Evolutionary conservation across 2,888 invertebrate species (phyloP), one percentile per base, ranked within the genome.

Genomic region (Anthoptus insignis): DNA sequence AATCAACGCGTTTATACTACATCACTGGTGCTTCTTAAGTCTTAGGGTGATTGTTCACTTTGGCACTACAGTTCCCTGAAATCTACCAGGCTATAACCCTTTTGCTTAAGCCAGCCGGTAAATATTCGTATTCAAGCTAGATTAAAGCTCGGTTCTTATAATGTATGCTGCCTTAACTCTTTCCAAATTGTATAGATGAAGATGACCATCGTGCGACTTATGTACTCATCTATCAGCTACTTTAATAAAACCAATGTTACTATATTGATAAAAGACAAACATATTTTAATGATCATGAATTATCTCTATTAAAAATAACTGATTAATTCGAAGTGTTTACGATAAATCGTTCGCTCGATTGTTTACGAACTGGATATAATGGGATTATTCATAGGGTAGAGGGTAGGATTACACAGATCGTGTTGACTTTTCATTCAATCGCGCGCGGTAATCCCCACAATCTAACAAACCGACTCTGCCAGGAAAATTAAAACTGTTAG

Each of bases 381-480:
- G 59, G 65, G 59, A 65, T 63, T 68, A 65, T 58, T 49, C 49
- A 50, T 47, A 66, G 47, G 57, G 53, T 27, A 49, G 42, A 27
- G 29, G 21, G 21, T 50, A 11, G 47, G 64, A 42, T 54, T 45
- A 16, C 19, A 50, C 45, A 29, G 50, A 50, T 50, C 49, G 37
- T 37, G 54, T 54, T 37, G 54, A 54, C 54, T 54, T 53, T 57
- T 45, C 56, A 57, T 57, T 57, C 56, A 57, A 42, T 42, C 42
- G 56, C 56, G 27, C 16, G 42, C 56, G 7, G 42, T 57, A 57
- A 57, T 27, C 42, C 29, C 13, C 16, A 19, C 42, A 57, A 57
- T 57, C 27, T 29, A 47, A 22, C 16, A 45, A 42, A 58, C 58
- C 16, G 32, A 58, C 42, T 58, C 19, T 47, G 19, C 22, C 29